Evolutionary conservation across 2,888 invertebrate genomes (phyloP), one percentile per base, ranked within the genome.

Genomic region (Lingula anatina): DNA sequence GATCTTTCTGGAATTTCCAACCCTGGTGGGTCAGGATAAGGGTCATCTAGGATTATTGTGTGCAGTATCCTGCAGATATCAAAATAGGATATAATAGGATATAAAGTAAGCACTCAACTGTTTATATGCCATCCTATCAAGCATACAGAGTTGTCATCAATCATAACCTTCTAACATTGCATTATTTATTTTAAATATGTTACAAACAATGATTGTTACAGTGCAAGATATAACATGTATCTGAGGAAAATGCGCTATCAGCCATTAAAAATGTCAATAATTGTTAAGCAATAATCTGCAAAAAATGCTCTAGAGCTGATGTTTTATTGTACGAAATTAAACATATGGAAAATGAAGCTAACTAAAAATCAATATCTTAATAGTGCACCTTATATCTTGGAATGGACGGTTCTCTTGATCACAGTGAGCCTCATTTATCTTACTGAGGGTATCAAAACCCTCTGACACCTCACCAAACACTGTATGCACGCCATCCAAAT

Each of bases 41-140:
- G 99, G 79, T 99, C 99, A 71, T 96, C 91, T 20, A 99, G 80
- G 37, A 99, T 82, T 0, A 97, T 88, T 0, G 96, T 97, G 71
- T 99, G 99, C 0, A 94, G 92, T 51, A 99, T 91, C 60, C 97
- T 84, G 46, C 46, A 65, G 56, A 51, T 56, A 54, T 36, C n/a
- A 36, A 36, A 18, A 20, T 36, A 36, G 20, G 20, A 36, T 36
- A 18, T 31, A 3, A 5, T 20, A 36, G 36, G 36, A 36, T 36
- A 36, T 20, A 36, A n/a, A 36, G 20, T 18, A 18, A 20, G 36
- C n/a, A 18, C 20, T 18, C n/a, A n/a, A n/a, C n/a, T n/a, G n/a
- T n/a, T n/a, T n/a, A n/a, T n/a, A n/a, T n/a, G n/a, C n/a, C n/a
- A n/a, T n/a, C n/a, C n/a, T n/a, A n/a, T n/a, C n/a, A n/a, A n/a